phyloP scores from a whole-genome alignment of 2,888 invertebrate species.

The Pediacus dermestoides region DNA sequence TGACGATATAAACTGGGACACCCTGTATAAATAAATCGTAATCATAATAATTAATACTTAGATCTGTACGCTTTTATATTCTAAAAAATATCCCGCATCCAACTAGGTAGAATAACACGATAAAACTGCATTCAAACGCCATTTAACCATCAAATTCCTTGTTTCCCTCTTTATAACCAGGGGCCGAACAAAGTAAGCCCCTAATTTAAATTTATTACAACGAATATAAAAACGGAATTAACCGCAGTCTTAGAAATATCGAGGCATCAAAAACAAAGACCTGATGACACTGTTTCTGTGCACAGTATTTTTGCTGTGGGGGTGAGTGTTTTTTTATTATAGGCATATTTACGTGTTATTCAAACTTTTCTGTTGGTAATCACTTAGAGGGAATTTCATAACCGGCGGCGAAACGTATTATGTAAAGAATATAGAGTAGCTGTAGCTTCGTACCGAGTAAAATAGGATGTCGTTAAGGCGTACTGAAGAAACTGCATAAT shows the following conservation, averaged over 20 bases:
- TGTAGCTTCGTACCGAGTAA: slow-evolving; percentile 12
- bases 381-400: slow-evolving; percentile 27
- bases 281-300: slow-evolving; percentile 4
- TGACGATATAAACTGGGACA: no score
- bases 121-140: no score
- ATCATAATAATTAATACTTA: no score
- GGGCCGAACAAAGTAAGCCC: no score
- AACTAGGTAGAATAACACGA: no score
- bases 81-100: no score
- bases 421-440: slow-evolving; percentile 25
- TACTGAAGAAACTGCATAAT: slow-evolving; percentile 18
- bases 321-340: slow-evolving; percentile 3
- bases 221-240: slow-evolving; percentile 7
- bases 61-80: no score
- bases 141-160: no score
- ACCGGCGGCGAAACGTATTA: slow-evolving; percentile 30
- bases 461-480: slow-evolving; percentile 19
- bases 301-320: background rate
- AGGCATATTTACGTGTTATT: slow-evolving; percentile 21
- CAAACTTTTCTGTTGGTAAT: slow-evolving; percentile 24
- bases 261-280: slow-evolving; percentile 8
- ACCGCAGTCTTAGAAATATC: slow-evolving; percentile 4
- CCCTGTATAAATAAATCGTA: no score
- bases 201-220: slow-evolving; percentile 4
- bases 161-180: no score